Base-by-base conservation (phyloP, 2,888 invertebrate species). In the Alloplasta piceator region DNA sequence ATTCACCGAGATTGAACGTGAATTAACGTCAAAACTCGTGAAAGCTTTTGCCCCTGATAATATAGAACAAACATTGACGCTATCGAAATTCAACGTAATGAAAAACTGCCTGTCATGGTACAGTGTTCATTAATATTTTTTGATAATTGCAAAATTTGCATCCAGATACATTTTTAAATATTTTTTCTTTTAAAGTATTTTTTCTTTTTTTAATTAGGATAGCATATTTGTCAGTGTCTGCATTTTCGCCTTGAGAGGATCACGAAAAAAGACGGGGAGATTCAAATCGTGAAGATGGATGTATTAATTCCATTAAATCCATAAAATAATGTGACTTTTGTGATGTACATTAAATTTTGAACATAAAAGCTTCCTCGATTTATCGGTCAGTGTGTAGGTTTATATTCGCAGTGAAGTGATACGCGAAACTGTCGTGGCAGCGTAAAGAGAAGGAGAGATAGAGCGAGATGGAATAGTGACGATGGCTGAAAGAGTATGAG, bases 1-100 rank as follows among this genome's bases (percentile, higher is more conserved):
- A 76, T 68, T 76, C 61, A 48, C 76, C 36, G 67, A 58, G 66
- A 76, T 67, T 72, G 56, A 80, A 56, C 55, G 36, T 12, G 56
- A 77, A 77, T 56, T 50, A 71, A 58, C 56, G 26, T 36, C 26
- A 26, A 68, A 9, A 50, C 56, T 4, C 39, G 26, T 41, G 55
- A 10, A 39, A 64, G 52, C 39, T 60, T 14, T 48, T 48, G 10
- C n/a, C 48, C 48, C 3, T 10, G n/a, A 26, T 26, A 26, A 26
- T 26, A 26, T 26, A 26, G 26, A 26, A 26, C 26, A 26, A 26
- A 26, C 26, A 26, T 26, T 26, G 26, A 26, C 26, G 26, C 26
- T 26, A 26, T 26, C 26, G 26, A 26, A 26, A 26, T 26, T 26
- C 26, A 26, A 26, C 1, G 26, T 26, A 26, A 26, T 26, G 26